Base-by-base conservation (phyloP, 2,888 invertebrate species). In the Dorcus hopei region DNA sequence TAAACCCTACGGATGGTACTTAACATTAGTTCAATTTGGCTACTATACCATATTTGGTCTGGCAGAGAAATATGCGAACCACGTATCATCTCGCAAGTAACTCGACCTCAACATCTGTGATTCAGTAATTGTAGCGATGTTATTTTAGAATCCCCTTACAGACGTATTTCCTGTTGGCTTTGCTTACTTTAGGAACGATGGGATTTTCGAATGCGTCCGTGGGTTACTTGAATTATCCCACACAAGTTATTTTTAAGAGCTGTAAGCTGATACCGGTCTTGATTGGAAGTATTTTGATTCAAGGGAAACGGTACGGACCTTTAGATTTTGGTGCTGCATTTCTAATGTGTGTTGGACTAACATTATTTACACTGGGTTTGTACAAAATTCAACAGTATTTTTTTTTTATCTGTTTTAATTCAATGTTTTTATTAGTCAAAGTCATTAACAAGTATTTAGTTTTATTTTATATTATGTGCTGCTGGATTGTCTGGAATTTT, bases 211-310 rank as follows among this genome's bases (percentile, higher is more conserved):
- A 98, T 78, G 87, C 95, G 3, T 94, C 97, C 1, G 82, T 97
- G 9, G 95, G 93, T 50, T 96, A 95, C 77, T 82, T 98, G 9
- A 98, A 97, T 78, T 98, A 97, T 78, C 97, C 97, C 0, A 97
- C 97, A 0, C 95, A 96, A 82, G 89, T 97, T 43, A 97, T 97
- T 70, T 98, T 98, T 76, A 97, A 97, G 77, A 96, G 96, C 76
- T 98, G 97, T 78, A 98, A 98, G 77, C 82, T 97, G 0, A 94
- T 97, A 69, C 97, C 97, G 0, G 97, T 97, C 0, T 85, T 98
- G 75, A 86, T 95, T 61, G 97, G 97, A 19, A 94, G 96, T 66
- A 92, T 97, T 65, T 73, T 97, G 50, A 96, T 97, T 71, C 89
- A 97, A 80, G 89, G 90, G 57, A 96, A 96, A 79, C 85, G 85